Percentiles rank a stretch among this genome's conserved stretches.
These are phyloP conservation scores for Macquaria australasica DNA, from an alignment of 2,113 vertebrate species.

Conservation along the genomic window DNA sequence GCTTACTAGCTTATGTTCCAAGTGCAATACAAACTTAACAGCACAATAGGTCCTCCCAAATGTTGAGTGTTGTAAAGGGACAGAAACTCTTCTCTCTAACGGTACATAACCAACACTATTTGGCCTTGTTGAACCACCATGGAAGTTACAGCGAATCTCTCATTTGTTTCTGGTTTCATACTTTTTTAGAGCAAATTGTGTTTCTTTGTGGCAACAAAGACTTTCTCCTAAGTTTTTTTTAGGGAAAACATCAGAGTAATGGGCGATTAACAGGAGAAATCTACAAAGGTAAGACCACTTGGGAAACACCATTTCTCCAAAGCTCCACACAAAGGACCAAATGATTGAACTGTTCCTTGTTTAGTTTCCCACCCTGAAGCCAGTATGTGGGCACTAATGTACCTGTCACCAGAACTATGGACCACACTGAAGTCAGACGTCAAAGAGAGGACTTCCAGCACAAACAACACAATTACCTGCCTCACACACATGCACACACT, in stretches of 20 bases:
- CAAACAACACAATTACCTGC: conserved; percentile 52
- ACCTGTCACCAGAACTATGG: conserved; percentile 58
- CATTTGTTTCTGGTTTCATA: neutral
- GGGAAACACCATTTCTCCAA: conserved; percentile 30
- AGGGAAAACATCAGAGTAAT: conserved; percentile 5
- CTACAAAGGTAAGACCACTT: conserved; percentile 17
- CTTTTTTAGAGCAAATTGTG: neutral
- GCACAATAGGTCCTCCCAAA: neutral
- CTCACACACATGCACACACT: conserved; percentile 7
- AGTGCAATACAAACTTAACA: neutral
- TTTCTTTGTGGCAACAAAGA: neutral
- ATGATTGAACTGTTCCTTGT: conserved; percentile 54
- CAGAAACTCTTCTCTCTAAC: neutral
- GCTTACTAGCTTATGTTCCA: neutral
- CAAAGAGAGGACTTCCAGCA: conserved; percentile 29
- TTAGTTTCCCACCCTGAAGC: conserved; percentile 60
- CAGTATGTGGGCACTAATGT: conserved; percentile 53
- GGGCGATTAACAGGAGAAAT: neutral
- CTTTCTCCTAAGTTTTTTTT: neutral
- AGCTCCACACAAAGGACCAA: conserved; percentile 46
- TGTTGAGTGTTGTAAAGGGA: neutral
- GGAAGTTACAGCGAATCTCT: neutral
- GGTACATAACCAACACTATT: neutral
- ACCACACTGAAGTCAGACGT: conserved; percentile 53
- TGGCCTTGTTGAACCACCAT: neutral